Evolutionary conservation across 2,113 vertebrate genomes (phyloP), one percentile per base, ranked within the genome.

Genomic region (Apodemus sylvaticus): DNA sequence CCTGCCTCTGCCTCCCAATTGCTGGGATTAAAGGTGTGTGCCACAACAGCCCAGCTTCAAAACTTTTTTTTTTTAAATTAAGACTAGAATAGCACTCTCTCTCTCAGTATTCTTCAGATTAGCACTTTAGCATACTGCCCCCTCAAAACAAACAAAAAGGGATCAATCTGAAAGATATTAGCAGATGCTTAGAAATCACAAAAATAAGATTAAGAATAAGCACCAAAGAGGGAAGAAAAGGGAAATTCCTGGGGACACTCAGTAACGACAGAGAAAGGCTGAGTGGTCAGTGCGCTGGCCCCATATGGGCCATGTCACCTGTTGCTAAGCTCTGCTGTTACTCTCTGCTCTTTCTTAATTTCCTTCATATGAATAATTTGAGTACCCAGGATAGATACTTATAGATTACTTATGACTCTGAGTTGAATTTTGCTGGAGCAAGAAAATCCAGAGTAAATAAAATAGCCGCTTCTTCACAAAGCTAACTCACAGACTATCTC

Each of bases 401-500:
- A 94, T 76, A 89, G 86, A 70, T 78, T 88, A 74, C 42, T 77
- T 93, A 86, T 34, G 74, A 93, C 26, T 60, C 68, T 77, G 17
- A 91, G 34, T 64, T 86, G 45, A 89, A 78, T 79, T 73, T 60
- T 26, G 51, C 16, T 55, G 42, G 17, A 68, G 8, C 5, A 94
- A 73, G 64, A 87, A 95, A 94, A 94, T 24, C 87, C 88, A 90
- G 48, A 70, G 48, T 86, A 91, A 86, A 92, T 68, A 0, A 60
- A 91, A 91, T n/a, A 86, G 6, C 92, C 90, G 45, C 68, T 89
- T 96, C 48, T 71, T 60, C 86, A 91, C 60, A 42, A 8, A 95
- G 26, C 45, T 94, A 89, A 94, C 92, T 93, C 79, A 85, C 0
- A 85, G 71, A 96, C 8, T 62, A 24, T 62, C 87, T 96, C 20